Percentiles rank a stretch among this genome's conserved stretches.
Conservation (phyloP, 2,113 vertebrate genomes). For the Ceuthmochares aereus region DNA sequence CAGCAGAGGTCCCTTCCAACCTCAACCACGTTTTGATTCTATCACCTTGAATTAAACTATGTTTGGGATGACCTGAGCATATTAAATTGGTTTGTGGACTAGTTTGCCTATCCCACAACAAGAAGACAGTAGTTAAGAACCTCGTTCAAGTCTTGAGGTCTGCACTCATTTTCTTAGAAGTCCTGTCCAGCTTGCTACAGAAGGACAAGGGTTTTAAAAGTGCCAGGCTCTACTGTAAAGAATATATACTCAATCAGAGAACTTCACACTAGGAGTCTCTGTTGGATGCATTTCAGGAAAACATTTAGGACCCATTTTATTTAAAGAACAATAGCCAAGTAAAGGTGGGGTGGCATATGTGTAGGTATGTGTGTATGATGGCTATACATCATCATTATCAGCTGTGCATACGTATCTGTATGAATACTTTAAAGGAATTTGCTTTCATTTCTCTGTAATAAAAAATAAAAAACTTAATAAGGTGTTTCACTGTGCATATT, state of each 20-base stretch:
- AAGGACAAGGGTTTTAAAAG: background rate
- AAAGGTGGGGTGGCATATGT: background rate
- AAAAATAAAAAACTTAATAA: background rate
- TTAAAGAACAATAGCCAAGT: background rate
- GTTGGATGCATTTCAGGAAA: background rate
- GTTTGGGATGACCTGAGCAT: background rate
- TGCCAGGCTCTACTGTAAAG: background rate
- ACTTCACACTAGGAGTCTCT: background rate
- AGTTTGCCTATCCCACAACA: background rate
- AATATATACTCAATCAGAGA: background rate
- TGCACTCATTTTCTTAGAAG: background rate
- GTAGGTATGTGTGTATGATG: background rate
- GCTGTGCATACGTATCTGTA: background rate
- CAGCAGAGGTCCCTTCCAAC: background rate
- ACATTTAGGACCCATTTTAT: background rate
- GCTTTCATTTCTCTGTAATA: background rate
- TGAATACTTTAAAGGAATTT: background rate
- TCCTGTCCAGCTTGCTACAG: background rate
- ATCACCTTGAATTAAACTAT: background rate
- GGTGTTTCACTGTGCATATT: background rate
- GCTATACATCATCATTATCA: background rate
- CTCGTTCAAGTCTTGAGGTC: background rate
- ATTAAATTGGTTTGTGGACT: background rate
- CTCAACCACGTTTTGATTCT: background rate
- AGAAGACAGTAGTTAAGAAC: background rate